phyloP scores from a whole-genome alignment of 2,888 invertebrate genomes.

The Mythimna ferrago region DNA sequence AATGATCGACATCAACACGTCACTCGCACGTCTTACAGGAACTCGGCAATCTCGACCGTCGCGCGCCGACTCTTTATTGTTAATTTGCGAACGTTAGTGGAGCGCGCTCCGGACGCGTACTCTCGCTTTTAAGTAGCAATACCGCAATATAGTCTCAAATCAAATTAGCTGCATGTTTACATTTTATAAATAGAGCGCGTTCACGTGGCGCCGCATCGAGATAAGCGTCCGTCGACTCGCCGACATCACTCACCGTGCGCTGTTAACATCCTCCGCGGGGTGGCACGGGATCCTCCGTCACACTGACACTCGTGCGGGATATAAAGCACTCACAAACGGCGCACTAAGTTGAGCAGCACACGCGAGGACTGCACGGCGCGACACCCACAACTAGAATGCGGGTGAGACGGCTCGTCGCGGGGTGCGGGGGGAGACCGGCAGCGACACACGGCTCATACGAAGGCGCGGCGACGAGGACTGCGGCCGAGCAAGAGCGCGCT shows the following conservation, averaged over 20 bases:
- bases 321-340: constrained; percentile 89
- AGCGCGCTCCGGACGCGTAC: constrained; percentile 78
- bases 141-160: constrained; percentile 82
- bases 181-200: constrained; percentile 89
- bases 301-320: constrained; percentile 89
- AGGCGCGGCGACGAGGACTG: constrained; percentile 89
- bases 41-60: constrained; percentile 86
- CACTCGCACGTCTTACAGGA: constrained; percentile 85
- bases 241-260: constrained; percentile 88
- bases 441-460: constrained; percentile 88
- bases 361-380: constrained; percentile 90
- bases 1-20: constrained; percentile 71
- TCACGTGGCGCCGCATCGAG: constrained; percentile 87
- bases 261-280: constrained; percentile 90
- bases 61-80: constrained; percentile 83
- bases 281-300: constrained; percentile 85
- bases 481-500: constrained; percentile 84
- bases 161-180: constrained; percentile 89
- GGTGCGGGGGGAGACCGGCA: constrained; percentile 83
- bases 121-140: constrained; percentile 81
- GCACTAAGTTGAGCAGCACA: constrained; percentile 89
- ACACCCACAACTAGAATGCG: constrained; percentile 91
- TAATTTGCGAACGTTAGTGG: constrained; percentile 81
- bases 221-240: constrained; percentile 80
- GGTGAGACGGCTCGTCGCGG: constrained; percentile 84